Base-by-base conservation (phyloP, 2,888 invertebrate species). In the Callyntrura guangdongensis region DNA sequence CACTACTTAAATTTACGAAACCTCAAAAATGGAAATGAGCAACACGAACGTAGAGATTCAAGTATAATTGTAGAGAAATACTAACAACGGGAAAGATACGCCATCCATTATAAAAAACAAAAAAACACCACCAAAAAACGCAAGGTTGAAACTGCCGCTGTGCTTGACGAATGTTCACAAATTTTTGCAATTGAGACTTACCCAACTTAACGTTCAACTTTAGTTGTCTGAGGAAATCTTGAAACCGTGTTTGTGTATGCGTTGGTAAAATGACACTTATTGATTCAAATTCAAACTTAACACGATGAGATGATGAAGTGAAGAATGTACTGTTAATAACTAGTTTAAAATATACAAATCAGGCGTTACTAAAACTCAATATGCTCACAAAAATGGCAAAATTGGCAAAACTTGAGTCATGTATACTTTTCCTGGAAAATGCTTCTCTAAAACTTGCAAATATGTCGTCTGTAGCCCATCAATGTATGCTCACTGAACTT, bases 151-250 rank as follows among this genome's bases (percentile, higher is more conserved):
- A n/a, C 14, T 69, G 69, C 5, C 5, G 17, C 69, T 56, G 14
- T 17, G 56, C 9, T 56, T 8, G 14, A 56, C 56, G 2, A 56
- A n/a, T 56, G 17, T 69, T 25, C 69, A 45, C 8, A 9, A 6
- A 69, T 45, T 36, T 27, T 69, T 69, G 36, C 3, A 36, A 36
- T 36, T 6, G 36, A 36, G 2, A 69, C 69, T 69, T 69, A 69
- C 69, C 69, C 27, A 69, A 69, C 36, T 69, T 27, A 69, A 36
- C 69, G 25, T 67, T 69, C 27, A 14, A 27, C 69, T 27, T 67
- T 67, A 17, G 3, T 5, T 27, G 4, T 67, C 25, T 3, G 22
- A 67, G 25, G 67, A 67, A 61, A 22, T 17, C 20, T n/a, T n/a
- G n/a, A 4, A 22, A 22, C 20, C 20, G 11, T 5, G 0, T 27